Evolutionary conservation across 2,113 vertebrate species (phyloP).

Genomic region (Onychostruthus taczanowskii): DNA sequence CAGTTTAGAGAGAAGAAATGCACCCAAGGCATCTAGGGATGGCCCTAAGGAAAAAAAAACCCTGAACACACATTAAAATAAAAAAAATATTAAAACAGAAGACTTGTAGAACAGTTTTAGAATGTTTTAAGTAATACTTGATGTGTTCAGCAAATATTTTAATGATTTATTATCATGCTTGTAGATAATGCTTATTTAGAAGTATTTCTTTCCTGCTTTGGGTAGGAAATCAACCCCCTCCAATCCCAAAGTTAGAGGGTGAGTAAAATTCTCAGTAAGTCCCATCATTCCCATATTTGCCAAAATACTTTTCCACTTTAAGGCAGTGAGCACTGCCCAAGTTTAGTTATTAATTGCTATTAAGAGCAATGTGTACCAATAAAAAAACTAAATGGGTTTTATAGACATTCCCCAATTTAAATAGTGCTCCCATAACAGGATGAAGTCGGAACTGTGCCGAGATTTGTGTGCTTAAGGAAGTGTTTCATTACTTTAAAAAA

Average conservation of each 20-base stretch:
- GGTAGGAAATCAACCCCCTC: neutral
- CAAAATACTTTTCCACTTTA: neutral
- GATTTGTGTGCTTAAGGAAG: neutral
- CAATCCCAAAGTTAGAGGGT: neutral
- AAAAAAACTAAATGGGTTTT: neutral
- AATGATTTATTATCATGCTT: neutral
- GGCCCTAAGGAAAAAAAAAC: neutral
- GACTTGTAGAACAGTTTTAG: neutral
- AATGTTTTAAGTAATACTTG: neutral
- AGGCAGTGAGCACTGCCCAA: neutral
- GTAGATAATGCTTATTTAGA: neutral
- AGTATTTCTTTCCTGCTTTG: accelerated
- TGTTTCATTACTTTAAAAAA: neutral
- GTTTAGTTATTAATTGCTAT: neutral
- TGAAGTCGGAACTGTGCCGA: neutral
- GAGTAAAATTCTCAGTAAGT: neutral
- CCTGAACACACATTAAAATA: neutral
- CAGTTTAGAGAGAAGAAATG: neutral
- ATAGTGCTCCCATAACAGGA: neutral
- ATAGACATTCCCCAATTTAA: neutral
- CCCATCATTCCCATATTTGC: neutral
- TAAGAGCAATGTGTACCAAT: neutral
- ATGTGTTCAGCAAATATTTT: neutral
- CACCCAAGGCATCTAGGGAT: accelerated
- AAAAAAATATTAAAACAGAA: neutral